Base-by-base conservation (phyloP, 53 echinoderm and acorn worm species). In the Luidia sarsii region DNA sequence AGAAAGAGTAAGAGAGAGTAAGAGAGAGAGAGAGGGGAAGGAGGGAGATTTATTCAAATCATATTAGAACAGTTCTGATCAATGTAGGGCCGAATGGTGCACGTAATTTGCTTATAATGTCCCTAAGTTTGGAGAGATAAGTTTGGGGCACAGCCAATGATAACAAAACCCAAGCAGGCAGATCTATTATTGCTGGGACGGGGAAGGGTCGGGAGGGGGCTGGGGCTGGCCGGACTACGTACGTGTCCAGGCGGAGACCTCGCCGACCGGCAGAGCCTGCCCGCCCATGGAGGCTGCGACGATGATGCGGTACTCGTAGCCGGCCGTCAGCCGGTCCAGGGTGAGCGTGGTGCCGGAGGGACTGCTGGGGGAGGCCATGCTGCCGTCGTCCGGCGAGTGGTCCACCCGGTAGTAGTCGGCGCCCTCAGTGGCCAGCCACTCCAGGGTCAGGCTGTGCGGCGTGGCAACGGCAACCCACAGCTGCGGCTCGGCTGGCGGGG, bases 331-430 rank as follows among this genome's bases (percentile, higher is more conserved):
- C 28, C 31, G 39, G 3, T 48, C 70, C 62, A 80, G 70, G 46
- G 62, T 35, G 37, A 23, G 20, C 34, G 14, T 16, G 28, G 39
- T 20, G 6, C 9, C 31, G 0, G 16, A 24, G 6, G 64, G 33
- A 3, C 48, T 7, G 11, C 50, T 64, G 0, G 72, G 72, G 4
- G 84, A 84, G 3, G 33, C n/a, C 2, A 15, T 48, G 53, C 25
- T 37, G 33, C 73, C 84, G 41, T 84, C 84, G 3, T 14, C 32
- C n/a, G 84, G 84, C 0, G 64, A 50, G 31, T 71, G 73, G 39
- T 3, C 7, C 7, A 84, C 53, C 6, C 2, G 7, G 38, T 71
- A 84, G 1, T 39, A 39, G 19, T 61, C 48, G 10, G 43, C 46
- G 0, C 11, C 14, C 2, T 2, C n/a, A 0, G n/a, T 1, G 4